These are phyloP conservation scores for Agrochola macilenta DNA, from an alignment of 2,888 invertebrate genomes.

Conservation along the genomic window DNA sequence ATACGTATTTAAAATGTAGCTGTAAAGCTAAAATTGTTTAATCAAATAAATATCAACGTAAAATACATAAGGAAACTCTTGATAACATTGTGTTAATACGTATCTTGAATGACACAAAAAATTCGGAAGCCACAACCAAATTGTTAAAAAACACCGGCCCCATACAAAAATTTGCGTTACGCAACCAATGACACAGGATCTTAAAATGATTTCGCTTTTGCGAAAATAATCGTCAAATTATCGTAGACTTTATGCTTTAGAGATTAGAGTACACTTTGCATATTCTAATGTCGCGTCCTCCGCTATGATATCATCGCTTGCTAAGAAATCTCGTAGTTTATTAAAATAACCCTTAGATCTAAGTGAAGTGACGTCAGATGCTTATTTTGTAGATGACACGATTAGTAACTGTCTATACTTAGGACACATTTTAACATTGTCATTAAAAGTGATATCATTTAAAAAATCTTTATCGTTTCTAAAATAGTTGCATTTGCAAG, in stretches of 20 bases:
- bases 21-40: slow-evolving; percentile 4
- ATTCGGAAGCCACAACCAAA: slow-evolving; percentile 17
- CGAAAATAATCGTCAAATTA: slow-evolving; percentile 46
- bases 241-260: slow-evolving; percentile 34
- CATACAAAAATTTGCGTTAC: slow-evolving; percentile 60
- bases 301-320: slow-evolving; percentile 62
- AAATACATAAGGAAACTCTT: not conserved
- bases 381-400: slow-evolving; percentile 46
- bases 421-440: slow-evolving; percentile 11
- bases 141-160: slow-evolving; percentile 53
- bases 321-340: slow-evolving; percentile 60
- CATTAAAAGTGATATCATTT: not conserved
- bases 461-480: not conserved
- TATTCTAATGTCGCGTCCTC: slow-evolving; percentile 24
- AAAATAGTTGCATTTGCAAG: not conserved
- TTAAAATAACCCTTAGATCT: slow-evolving; percentile 68
- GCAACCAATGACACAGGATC: slow-evolving; percentile 69
- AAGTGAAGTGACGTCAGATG: slow-evolving; percentile 64
- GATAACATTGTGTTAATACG: not conserved
- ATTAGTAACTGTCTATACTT: slow-evolving; percentile 35
- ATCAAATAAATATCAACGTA: not conserved
- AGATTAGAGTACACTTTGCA: slow-evolving; percentile 52
- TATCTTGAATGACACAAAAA: slow-evolving; percentile 22
- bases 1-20: no score
- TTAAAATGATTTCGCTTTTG: slow-evolving; percentile 56